Evolutionary conservation across 2,888 invertebrate species (phyloP).

Genomic region (Acleris sparsana): DNA sequence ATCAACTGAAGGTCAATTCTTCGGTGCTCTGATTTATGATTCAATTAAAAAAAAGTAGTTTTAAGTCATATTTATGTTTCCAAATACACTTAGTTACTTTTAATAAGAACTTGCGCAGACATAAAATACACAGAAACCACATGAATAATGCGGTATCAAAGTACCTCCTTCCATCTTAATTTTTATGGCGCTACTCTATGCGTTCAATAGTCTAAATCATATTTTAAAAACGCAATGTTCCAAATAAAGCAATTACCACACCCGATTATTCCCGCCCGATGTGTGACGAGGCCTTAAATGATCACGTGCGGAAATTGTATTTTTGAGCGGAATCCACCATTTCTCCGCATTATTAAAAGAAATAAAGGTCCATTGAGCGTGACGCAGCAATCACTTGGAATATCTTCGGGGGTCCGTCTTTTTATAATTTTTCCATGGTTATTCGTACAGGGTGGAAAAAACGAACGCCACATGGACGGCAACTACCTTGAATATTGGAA

Average conservation of each 20-base stretch:
- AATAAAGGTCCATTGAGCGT: conserved; percentile 32
- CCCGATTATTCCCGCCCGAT: neutral
- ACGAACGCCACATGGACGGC: no score
- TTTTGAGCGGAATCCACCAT: conserved; percentile 36
- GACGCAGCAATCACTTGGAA: conserved; percentile 38
- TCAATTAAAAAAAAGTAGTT: no score
- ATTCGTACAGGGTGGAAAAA: no score
- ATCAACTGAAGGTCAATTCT: no score
- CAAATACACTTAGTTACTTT: no score
- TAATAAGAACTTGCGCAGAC: no score
- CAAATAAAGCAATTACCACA: conserved; percentile 5
- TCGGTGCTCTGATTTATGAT: no score
- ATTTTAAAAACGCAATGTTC: neutral
- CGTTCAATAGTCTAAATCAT: neutral
- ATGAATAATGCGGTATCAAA: no score
- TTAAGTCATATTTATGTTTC: no score
- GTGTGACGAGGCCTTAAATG: neutral
- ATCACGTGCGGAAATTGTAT: conserved; percentile 27
- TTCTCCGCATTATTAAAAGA: conserved; percentile 36
- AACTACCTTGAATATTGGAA: no score
- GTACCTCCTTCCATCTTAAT: no score
- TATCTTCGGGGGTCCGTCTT: conserved; percentile 29
- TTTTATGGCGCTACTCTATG: neutral
- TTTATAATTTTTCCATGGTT: neutral
- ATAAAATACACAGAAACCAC: no score